Percentiles rank a stretch among this genome's conserved stretches.
These are phyloP conservation scores for Slavum lentiscoides DNA, from an alignment of 2,888 invertebrate genomes.

Conservation along the genomic window DNA sequence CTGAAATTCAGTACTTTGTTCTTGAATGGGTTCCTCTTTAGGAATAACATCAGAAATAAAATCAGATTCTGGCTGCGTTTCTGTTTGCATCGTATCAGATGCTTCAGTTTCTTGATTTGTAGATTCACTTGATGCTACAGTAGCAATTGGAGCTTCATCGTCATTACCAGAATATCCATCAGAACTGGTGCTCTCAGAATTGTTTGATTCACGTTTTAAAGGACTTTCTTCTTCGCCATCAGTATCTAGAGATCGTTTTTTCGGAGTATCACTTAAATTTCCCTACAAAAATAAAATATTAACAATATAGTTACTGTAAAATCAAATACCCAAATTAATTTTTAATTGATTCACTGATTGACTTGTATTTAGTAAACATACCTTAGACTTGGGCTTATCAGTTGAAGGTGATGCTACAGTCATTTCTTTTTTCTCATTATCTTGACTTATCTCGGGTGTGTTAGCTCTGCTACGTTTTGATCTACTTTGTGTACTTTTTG, in stretches of 20 bases:
- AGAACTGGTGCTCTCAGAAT: slow-evolving; percentile 48
- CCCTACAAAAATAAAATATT: not conserved
- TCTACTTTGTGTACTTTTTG: slow-evolving; percentile 56
- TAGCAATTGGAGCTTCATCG: slow-evolving; percentile 48
- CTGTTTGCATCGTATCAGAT: slow-evolving; percentile 36
- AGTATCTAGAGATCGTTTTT: slow-evolving; percentile 48
- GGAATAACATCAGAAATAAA: slow-evolving; percentile 38
- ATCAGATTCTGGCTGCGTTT: slow-evolving; percentile 33
- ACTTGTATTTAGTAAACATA: slow-evolving; percentile 36
- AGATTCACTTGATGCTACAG: slow-evolving; percentile 45
- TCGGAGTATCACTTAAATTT: slow-evolving; percentile 42
- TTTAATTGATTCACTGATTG: slow-evolving; percentile 12
- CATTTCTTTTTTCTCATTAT: slow-evolving; percentile 58
- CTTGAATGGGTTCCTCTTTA: slow-evolving; percentile 48
- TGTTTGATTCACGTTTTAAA: slow-evolving; percentile 45
- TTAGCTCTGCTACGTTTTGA: slow-evolving; percentile 59
- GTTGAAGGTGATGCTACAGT: slow-evolving; percentile 59
- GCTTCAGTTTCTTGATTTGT: slow-evolving; percentile 43
- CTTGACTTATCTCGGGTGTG: slow-evolving; percentile 59
- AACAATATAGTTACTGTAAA: not conserved
- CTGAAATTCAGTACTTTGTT: slow-evolving; percentile 45
- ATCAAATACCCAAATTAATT: not conserved
- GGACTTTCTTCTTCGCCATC: slow-evolving; percentile 50
- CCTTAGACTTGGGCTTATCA: slow-evolving; percentile 59
- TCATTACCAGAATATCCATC: slow-evolving; percentile 52